Base-by-base conservation (phyloP, 1,140 invertebrate species). In the Tetragnatha versicolor region DNA sequence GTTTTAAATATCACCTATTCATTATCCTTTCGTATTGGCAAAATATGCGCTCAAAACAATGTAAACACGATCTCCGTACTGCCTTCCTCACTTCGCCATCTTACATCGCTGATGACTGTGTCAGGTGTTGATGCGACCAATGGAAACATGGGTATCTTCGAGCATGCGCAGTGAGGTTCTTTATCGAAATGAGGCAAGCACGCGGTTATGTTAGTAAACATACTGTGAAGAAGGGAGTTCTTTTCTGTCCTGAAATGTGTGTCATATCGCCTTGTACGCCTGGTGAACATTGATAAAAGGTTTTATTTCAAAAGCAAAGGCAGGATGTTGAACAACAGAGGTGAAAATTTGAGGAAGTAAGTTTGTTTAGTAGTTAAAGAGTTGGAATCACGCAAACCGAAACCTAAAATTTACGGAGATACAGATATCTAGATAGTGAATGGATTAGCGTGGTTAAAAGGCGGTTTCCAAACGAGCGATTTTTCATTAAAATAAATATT, bases 191-290 rank as follows among this genome's bases (percentile, higher is more conserved):
- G 37, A 76, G 9, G 31, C 20, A 53, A 47, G 9, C 72, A 76
- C 72, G 72, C 72, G 58, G 72, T 76, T 27, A 49, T 76, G 72
- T 76, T 76, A 60, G 72, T 76, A 76, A 76, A 76, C 72, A 76
- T 37, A 49, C 31, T 33, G n/a, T 25, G 42, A 39, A n/a, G 20
- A 31, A n/a, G 29, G 27, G 14, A 37, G 58, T 42, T 7, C 10
- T 39, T 39, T 65, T 61, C n/a, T n/a, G n/a, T 58, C 55, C 20
- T 58, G 27, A 29, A 14, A 33, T 58, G 14, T 33, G 20, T 58
- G 29, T 17, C 29, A 58, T 58, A 58, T 58, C 35, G 55, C 20
- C 29, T 58, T n/a, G n/a, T 58, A 58, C 55, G 55, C 55, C 31
- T 58, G 55, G 29, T 9, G 22, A n/a, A n/a, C n/a, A n/a, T n/a